A percentile compares a stretch with the other conserved stretches of the same genome.
phyloP scores from a whole-genome alignment of 2,888 invertebrate genomes.

The Erebia palarica region DNA sequence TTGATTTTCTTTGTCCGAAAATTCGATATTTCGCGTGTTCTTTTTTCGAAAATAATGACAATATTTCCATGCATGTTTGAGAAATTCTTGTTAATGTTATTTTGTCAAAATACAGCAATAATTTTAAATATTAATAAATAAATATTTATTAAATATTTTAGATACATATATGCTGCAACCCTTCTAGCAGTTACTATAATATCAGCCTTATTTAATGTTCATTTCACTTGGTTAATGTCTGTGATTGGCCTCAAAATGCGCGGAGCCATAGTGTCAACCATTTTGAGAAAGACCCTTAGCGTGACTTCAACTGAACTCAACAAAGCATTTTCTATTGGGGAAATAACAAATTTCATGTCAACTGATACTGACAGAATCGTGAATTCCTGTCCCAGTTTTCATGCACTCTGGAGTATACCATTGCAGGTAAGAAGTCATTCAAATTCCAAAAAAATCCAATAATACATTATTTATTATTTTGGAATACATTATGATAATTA shows the following conservation, averaged over 20 bases:
- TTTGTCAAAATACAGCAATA: background rate
- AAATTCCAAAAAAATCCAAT: no score
- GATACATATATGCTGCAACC: slow-evolving; percentile 71
- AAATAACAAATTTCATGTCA: slow-evolving; percentile 98
- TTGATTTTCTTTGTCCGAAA: no score
- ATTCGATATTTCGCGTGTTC: no score
- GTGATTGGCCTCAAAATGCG: slow-evolving; percentile 93
- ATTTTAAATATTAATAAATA: no score
- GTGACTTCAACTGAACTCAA: slow-evolving; percentile 74
- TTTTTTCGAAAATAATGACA: no score
- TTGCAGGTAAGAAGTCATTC: slow-evolving; percentile 84
- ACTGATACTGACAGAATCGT: slow-evolving; percentile 97
- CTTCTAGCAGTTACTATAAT: slow-evolving; percentile 76
- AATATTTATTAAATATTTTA: slow-evolving; percentile 50
- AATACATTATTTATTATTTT: no score
- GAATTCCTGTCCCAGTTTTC: slow-evolving; percentile 97
- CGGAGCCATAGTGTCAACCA: slow-evolving; percentile 90
- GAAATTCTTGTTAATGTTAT: no score
- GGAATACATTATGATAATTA: no score
- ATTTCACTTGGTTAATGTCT: slow-evolving; percentile 94
- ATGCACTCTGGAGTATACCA: slow-evolving; percentile 98
- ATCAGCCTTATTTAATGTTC: slow-evolving; percentile 89
- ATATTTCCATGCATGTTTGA: no score
- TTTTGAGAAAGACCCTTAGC: slow-evolving; percentile 82
- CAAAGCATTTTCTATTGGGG: slow-evolving; percentile 85